These are phyloP conservation scores for Philonicus albiceps DNA, from an alignment of 2,888 invertebrate species.

Conservation along the genomic window DNA sequence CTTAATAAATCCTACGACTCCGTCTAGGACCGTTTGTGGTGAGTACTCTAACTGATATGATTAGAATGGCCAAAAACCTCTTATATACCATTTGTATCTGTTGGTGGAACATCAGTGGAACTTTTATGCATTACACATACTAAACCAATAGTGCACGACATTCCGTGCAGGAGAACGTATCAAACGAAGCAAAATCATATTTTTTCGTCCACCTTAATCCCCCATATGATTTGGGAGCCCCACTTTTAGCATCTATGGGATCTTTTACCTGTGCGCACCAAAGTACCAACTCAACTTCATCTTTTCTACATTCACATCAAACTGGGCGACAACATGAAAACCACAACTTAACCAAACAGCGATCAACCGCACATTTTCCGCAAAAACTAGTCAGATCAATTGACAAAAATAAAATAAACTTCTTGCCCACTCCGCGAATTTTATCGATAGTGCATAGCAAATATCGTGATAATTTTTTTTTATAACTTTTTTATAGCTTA, in stretches of 20 bases:
- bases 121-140: constrained; percentile 11
- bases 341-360: background rate
- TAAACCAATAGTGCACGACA: constrained; percentile 5
- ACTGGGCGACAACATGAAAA: background rate
- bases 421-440: background rate
- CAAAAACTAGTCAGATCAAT: background rate
- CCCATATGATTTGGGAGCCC: background rate
- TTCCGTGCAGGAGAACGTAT: background rate
- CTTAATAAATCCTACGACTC: background rate
- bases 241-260: background rate
- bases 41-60: constrained; percentile 62
- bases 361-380: background rate
- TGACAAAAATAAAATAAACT: constrained; percentile 25
- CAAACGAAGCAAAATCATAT: background rate
- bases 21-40: constrained; percentile 58
- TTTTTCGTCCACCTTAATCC: constrained; percentile 7
- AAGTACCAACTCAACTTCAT: background rate
- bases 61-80: constrained; percentile 63
- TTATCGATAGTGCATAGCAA: background rate
- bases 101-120: background rate
- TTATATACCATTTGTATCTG: constrained; percentile 57
- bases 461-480: background rate
- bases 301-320: background rate
- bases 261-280: background rate
- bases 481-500: background rate